Base-by-base conservation (phyloP, 1,140 invertebrate genomes). In the Holcopasites calliopsidis region DNA sequence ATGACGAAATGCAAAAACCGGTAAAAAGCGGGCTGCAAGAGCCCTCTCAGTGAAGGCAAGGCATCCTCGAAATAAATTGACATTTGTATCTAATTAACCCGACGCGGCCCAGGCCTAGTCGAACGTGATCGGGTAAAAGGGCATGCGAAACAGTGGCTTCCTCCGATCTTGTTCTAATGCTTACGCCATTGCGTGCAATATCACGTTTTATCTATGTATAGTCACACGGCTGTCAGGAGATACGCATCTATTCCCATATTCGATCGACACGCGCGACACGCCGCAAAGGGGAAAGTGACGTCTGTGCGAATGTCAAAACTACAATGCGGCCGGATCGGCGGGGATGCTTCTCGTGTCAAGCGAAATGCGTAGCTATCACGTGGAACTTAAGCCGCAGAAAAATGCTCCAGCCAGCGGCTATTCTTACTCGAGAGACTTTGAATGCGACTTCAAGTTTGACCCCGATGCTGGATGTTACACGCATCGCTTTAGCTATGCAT, bases 101-200 rank as follows among this genome's bases (percentile, higher is more conserved):
- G 10, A 18, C 5, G n/a, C 2, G 23, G 7, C 23, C 0, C 31
- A 5, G 21, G 18, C 8, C 8, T 13, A 13, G 11, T 8, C 23
- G 4, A 35, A 38, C 2, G n/a, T 23, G 28, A 23, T n/a, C 4
- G 18, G 16, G 42, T 7, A 42, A 31, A 1, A 13, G 35, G 16
- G 16, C 10, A 5, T 1, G n/a, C 18, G 8, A 28, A 60, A 26
- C 40, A n/a, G 16, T 2, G 21, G 0, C n/a, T n/a, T n/a, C n/a
- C n/a, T 11, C 1, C 3, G 1, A 26, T 38, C 21, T 50, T 50
- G 60, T 61, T 50, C 18, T 2, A 49, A 11, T 33, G 23, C n/a
- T 33, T 52, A 73, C 71, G 61, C 70, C 70, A 64, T 13, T 72
- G 47, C 28, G 38, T 16, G 49, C 38, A 65, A 65, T 73, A 73